phyloP scores from a whole-genome alignment of 35 echinoderm and acorn worm genomes.

The Holothuria glaberrima region DNA sequence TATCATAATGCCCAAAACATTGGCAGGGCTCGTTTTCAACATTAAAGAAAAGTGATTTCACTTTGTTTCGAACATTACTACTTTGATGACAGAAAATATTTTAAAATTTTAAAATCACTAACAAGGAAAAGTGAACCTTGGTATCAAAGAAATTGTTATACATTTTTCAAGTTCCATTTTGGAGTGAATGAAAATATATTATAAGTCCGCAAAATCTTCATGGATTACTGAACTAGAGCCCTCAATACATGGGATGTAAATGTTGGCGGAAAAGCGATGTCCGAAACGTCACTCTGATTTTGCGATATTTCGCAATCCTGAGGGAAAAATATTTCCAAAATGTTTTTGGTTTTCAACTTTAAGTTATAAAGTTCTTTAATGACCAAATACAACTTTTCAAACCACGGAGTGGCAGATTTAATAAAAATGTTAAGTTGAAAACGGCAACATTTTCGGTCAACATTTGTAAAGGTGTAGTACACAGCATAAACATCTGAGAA shows the following conservation, averaged over 20 bases:
- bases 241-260: not conserved
- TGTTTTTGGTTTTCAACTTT: not conserved
- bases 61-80: constrained; percentile 5
- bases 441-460: not conserved
- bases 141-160: too few species aligned
- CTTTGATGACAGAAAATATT: too few species aligned
- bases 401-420: too few species aligned
- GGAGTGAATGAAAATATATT: too few species aligned
- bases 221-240: too few species aligned
- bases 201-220: too few species aligned
- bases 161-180: not conserved
- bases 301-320: too few species aligned
- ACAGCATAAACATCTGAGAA: not conserved
- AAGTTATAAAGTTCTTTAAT: not conserved
- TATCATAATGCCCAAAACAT: too few species aligned
- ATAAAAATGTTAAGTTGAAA: too few species aligned
- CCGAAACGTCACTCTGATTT: not conserved
- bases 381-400: not conserved
- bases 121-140: not conserved
- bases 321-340: not conserved
- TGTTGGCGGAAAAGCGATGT: not conserved
- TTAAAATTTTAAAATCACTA: too few species aligned
- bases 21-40: too few species aligned
- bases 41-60: too few species aligned
- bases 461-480: not conserved